Evolutionary conservation across 1,140 invertebrate genomes (phyloP).

Genomic region (Euura saliciscinereae): DNA sequence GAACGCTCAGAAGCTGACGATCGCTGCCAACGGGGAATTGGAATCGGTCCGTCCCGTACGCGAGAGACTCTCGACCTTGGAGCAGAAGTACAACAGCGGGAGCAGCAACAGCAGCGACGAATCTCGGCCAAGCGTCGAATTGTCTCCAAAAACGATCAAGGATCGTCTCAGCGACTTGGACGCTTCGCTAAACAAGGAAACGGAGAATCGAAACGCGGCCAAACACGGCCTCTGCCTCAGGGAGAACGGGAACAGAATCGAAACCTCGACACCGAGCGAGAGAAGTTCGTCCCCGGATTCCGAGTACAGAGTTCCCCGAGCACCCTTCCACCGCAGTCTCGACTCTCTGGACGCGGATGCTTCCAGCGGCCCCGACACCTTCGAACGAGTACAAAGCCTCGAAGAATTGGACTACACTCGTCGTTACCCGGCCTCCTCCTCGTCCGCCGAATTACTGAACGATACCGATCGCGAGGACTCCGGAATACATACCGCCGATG

Average conservation of each 20-base stretch:
- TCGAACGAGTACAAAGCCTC: slow-evolving; percentile 70
- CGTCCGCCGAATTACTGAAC: slow-evolving; percentile 59
- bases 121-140: slow-evolving; percentile 46
- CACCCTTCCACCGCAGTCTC: slow-evolving; percentile 67
- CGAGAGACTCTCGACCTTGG: slow-evolving; percentile 51
- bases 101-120: slow-evolving; percentile 26
- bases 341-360: slow-evolving; percentile 67
- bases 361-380: slow-evolving; percentile 60
- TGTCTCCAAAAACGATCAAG: slow-evolving; percentile 62
- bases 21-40: slow-evolving; percentile 38
- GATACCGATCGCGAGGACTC: slow-evolving; percentile 81
- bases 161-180: slow-evolving; percentile 64
- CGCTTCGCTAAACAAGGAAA: slow-evolving; percentile 59
- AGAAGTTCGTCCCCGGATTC: slow-evolving; percentile 55
- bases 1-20: background rate
- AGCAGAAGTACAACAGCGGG: slow-evolving; percentile 41
- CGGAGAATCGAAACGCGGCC: slow-evolving; percentile 30
- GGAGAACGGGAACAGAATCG: slow-evolving; percentile 38
- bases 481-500: slow-evolving; percentile 80
- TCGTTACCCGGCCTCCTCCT: slow-evolving; percentile 62
- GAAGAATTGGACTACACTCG: slow-evolving; percentile 66
- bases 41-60: slow-evolving; percentile 48
- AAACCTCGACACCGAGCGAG: slow-evolving; percentile 46
- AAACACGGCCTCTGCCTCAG: slow-evolving; percentile 43
- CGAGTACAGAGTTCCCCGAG: slow-evolving; percentile 46